Percentiles rank a stretch among this genome's conserved stretches.
phyloP scores from a whole-genome alignment of 2,888 invertebrate species.

The Agrochola macilenta region DNA sequence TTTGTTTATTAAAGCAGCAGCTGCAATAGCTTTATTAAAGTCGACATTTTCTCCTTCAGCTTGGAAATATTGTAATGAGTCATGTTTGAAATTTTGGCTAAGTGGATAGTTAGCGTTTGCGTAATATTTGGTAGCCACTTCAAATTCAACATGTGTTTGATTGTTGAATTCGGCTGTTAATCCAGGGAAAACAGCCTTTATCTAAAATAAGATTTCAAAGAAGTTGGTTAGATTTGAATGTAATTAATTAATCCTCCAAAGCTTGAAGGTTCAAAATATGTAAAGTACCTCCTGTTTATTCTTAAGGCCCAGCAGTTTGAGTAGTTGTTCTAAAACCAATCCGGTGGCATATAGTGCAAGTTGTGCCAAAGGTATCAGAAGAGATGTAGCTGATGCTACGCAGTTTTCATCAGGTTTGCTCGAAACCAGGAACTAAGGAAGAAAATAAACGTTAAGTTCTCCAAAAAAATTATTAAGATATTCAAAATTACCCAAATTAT shows the following conservation, averaged over 20 bases:
- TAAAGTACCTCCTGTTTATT: constrained; percentile 68
- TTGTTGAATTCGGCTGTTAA: constrained; percentile 51
- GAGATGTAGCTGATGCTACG: constrained; percentile 70
- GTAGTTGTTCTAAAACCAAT: constrained; percentile 61
- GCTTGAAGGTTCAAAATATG: neutral
- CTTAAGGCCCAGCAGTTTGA: constrained; percentile 59
- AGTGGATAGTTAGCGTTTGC: constrained; percentile 57
- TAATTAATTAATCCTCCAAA: neutral
- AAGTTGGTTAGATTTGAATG: neutral
- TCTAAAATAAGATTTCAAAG: constrained; percentile 58
- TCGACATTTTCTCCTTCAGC: constrained; percentile 68
- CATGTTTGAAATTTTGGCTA: constrained; percentile 46
- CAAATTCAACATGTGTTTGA: constrained; percentile 64
- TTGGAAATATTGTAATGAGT: constrained; percentile 58
- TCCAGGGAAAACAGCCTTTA: constrained; percentile 57
- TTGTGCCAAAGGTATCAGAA: constrained; percentile 65
- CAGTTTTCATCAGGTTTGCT: constrained; percentile 61
- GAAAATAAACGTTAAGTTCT: neutral
- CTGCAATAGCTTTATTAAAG: constrained; percentile 59
- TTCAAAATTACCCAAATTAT: neutral
- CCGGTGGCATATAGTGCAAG: constrained; percentile 60
- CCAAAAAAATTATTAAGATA: neutral
- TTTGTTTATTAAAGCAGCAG: constrained; percentile 72
- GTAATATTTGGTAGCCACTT: constrained; percentile 64
- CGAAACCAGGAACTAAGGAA: constrained; percentile 64